Base-by-base conservation (phyloP, 2,888 invertebrate species). In the Dicyrtoma fusca region DNA sequence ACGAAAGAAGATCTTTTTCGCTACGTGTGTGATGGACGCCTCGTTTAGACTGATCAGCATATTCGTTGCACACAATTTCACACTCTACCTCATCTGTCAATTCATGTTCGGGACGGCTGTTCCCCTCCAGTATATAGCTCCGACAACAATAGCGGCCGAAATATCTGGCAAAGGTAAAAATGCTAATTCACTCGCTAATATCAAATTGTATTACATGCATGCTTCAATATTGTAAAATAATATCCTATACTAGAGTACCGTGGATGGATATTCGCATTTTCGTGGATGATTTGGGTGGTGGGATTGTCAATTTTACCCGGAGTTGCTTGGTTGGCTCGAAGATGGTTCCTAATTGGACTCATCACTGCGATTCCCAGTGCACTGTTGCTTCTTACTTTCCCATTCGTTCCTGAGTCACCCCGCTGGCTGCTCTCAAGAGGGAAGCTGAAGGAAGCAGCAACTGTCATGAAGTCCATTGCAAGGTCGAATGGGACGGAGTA, bases 1-100 rank as follows among this genome's bases (percentile, higher is more conserved):
- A 1, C 83, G 88, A 61, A 84, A 84, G 47, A 79, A 85, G 0
- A 84, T 86, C 10, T 86, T 85, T 80, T 85, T 86, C 77, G 80
- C 86, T 57, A 84, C 86, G 26, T 81, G 86, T 10, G 74, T 84
- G 19, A 82, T 84, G 13, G 78, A 75, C 26, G 69, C 76, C 6
- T 57, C 74, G 10, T 75, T 74, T 4, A 55, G 78, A 26, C 65
- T 76, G 13, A 44, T 72, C 0, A 74, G 74, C 71, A 44, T 75
- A 63, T 72, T 75, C 47, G 53, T 77, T 0, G 73, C 72, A 0
- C 34, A 75, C 45, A 70, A 75, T 23, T 77, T 75, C 19, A 69
- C 47, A 44, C 68, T 72, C 3, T 79, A 78, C 70, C 63, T 78
- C 3, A 6, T 66, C 0, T 25, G 74, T 26, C 71, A 72, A 6